Evolutionary conservation across 2,888 invertebrate species (phyloP).

Genomic region (Campoletis raptor): DNA sequence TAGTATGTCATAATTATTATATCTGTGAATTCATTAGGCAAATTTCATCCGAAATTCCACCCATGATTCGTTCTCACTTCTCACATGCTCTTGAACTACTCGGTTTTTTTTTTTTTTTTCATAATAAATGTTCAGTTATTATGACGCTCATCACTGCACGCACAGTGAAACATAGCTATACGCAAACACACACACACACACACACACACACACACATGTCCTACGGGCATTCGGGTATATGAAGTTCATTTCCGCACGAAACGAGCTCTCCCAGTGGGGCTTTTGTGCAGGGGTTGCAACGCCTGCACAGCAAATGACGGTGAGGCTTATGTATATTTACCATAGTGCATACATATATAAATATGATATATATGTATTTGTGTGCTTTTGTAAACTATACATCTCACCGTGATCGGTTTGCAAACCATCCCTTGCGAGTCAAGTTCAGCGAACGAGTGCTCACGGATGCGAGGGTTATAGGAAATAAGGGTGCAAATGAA

Average conservation of each 20-base stretch:
- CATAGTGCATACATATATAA: conserved; percentile 10
- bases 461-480: conserved; percentile 5
- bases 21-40: neutral
- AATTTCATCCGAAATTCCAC: neutral
- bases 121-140: conserved; percentile 27
- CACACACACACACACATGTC: conserved; percentile 6
- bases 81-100: neutral
- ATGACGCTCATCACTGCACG: conserved; percentile 8
- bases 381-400: conserved; percentile 29
- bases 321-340: conserved; percentile 27
- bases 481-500: conserved; percentile 54
- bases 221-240: conserved; percentile 40
- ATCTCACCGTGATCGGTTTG: conserved; percentile 40
- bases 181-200: neutral
- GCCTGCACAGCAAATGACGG: conserved; percentile 43
- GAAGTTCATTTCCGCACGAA: conserved; percentile 57
- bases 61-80: neutral
- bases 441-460: conserved; percentile 25
- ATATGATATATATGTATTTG: neutral
- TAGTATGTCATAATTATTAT: neutral
- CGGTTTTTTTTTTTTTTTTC: conserved; percentile 12
- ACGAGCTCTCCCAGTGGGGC: conserved; percentile 38
- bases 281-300: conserved; percentile 48
- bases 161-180: neutral
- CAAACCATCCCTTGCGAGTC: conserved; percentile 21